A percentile compares a stretch with the other conserved stretches of the same genome.
phyloP scores from a whole-genome alignment of 2,888 invertebrate species.

The Apodemia mormo region DNA sequence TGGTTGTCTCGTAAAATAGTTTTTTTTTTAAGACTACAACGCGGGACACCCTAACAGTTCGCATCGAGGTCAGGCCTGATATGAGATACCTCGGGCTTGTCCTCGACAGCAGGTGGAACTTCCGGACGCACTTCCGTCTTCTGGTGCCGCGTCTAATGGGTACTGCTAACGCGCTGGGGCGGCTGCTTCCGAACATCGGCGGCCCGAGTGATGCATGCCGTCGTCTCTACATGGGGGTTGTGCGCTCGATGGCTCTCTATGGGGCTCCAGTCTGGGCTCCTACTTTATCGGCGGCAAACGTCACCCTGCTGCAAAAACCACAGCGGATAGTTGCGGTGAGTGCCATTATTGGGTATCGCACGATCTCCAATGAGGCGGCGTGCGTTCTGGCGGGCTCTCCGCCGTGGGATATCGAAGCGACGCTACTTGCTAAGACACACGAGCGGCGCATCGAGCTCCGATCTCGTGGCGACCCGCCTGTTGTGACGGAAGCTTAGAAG shows the following conservation, averaged over 20 bases:
- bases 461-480: not conserved
- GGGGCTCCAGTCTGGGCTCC: not conserved
- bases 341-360: not conserved
- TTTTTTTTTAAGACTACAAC: no score
- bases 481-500: not conserved
- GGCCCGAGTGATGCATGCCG: not conserved
- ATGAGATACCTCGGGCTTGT: not conserved
- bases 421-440: not conserved
- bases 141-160: not conserved
- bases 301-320: not conserved
- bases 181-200: not conserved
- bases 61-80: not conserved
- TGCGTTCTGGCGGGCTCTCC: not conserved
- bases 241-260: not conserved
- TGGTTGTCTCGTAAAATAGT: no score
- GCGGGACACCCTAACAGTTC: no score
- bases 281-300: not conserved
- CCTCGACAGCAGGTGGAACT: no score
- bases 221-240: not conserved
- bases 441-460: not conserved
- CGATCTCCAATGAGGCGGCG: not conserved
- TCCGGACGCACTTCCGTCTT: not conserved
- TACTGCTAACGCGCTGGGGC: not conserved
- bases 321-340: not conserved
- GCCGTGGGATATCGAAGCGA: slow-evolving; percentile 4